phyloP scores from a whole-genome alignment of 2,888 invertebrate genomes.

The Agrochola lota region DNA sequence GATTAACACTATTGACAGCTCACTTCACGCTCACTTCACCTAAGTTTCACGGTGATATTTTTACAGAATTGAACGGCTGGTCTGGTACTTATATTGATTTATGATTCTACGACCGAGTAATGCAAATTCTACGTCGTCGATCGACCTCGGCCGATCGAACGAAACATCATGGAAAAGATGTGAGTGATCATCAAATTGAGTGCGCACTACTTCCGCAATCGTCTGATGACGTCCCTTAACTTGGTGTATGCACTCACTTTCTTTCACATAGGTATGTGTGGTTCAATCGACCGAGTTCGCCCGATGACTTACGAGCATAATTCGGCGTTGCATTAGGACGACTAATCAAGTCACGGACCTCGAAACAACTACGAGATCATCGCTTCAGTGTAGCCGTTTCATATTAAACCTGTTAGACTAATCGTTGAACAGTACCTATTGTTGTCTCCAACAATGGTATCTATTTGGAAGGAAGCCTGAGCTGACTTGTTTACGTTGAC shows the following conservation, averaged over 20 bases:
- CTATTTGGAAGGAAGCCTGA: constrained; percentile 23
- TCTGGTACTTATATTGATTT: not conserved
- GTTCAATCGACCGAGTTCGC: not conserved
- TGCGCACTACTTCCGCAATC: not conserved
- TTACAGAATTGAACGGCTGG: too few relatives aligned
- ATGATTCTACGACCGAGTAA: not conserved
- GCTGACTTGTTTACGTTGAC: constrained; percentile 13
- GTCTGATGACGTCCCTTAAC: too few relatives aligned
- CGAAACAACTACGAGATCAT: constrained; percentile 1
- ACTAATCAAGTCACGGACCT: not conserved
- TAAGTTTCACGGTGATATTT: too few relatives aligned
- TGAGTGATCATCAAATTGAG: not conserved
- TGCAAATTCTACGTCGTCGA: not conserved
- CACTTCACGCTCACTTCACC: too few relatives aligned
- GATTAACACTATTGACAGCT: too few relatives aligned
- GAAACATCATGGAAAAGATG: not conserved
- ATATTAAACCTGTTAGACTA: constrained; percentile 32
- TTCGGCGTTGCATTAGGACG: not conserved
- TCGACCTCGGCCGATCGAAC: not conserved
- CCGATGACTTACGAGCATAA: not conserved
- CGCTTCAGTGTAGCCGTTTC: constrained; percentile 1
- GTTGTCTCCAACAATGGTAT: constrained; percentile 41
- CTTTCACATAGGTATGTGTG: not conserved
- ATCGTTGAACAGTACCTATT: constrained; percentile 50
- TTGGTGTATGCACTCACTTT: not conserved